Conservation (phyloP, 2,113 vertebrate genomes). For the Passer domesticus region DNA sequence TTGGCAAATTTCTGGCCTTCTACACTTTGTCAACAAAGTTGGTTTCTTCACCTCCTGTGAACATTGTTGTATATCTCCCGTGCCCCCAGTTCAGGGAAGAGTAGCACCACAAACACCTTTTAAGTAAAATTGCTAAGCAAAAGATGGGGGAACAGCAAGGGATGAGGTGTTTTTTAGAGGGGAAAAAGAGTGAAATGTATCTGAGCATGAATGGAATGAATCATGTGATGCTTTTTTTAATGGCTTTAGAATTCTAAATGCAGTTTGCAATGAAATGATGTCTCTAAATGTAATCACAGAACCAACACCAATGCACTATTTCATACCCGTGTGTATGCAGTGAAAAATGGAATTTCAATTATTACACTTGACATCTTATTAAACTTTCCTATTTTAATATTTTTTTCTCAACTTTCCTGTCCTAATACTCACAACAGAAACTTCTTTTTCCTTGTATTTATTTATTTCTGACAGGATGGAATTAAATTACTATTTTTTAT, state of each 20-base stretch:
- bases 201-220: background rate
- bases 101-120: background rate
- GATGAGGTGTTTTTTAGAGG: background rate
- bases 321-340: background rate
- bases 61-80: fast-evolving
- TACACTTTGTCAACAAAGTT: background rate
- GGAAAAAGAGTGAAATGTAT: background rate
- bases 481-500: background rate
- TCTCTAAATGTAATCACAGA: constrained; percentile 4
- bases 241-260: constrained; percentile 1
- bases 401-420: background rate
- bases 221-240: background rate
- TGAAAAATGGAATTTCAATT: constrained; percentile 10
- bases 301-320: background rate
- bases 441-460: background rate
- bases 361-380: background rate
- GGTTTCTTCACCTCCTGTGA: background rate
- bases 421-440: background rate
- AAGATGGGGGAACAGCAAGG: fast-evolving
- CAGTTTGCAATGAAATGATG: background rate
- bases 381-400: background rate
- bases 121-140: background rate
- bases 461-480: background rate
- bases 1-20: background rate
- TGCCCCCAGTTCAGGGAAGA: background rate